A percentile compares a stretch with the other conserved stretches of the same genome.
phyloP scores from a whole-genome alignment of 2,888 invertebrate genomes.

The Anoplius nigerrimus region DNA sequence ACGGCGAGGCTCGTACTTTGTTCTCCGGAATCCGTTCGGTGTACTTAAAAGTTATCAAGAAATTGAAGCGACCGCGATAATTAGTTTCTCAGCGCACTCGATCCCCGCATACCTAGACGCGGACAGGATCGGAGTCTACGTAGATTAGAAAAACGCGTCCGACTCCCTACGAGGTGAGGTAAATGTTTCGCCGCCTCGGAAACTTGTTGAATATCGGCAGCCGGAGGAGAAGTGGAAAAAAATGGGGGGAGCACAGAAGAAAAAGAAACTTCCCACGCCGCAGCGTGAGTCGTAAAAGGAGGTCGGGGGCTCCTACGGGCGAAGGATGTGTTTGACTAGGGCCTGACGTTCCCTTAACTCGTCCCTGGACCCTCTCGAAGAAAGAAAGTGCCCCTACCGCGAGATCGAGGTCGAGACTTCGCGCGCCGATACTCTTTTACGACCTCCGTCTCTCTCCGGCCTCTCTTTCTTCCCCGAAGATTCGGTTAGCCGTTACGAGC shows the following conservation, averaged over 20 bases:
- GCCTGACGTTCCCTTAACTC: constrained; percentile 23
- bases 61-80: too few species aligned
- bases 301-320: constrained; percentile 1
- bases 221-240: too few species aligned
- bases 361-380: constrained; percentile 47
- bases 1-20: too few species aligned
- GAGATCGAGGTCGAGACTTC: constrained; percentile 62
- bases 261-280: constrained; percentile 10
- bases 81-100: too few species aligned
- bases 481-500: constrained; percentile 3
- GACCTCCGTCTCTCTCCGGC: constrained; percentile 31
- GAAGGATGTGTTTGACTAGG: constrained; percentile 15
- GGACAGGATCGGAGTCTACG: too few species aligned
- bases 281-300: background rate
- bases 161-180: too few species aligned
- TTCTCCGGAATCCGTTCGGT: too few species aligned
- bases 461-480: constrained; percentile 10
- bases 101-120: too few species aligned
- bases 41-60: too few species aligned
- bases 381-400: constrained; percentile 62
- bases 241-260: background rate
- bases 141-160: too few species aligned
- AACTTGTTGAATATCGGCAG: too few species aligned
- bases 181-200: too few species aligned
- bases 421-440: constrained; percentile 50